Percentiles rank a stretch among this genome's conserved stretches.
These are phyloP conservation scores for Darevskia nairensis DNA, from an alignment of 2,797 vertebrate genomes.

Conservation along the genomic window DNA sequence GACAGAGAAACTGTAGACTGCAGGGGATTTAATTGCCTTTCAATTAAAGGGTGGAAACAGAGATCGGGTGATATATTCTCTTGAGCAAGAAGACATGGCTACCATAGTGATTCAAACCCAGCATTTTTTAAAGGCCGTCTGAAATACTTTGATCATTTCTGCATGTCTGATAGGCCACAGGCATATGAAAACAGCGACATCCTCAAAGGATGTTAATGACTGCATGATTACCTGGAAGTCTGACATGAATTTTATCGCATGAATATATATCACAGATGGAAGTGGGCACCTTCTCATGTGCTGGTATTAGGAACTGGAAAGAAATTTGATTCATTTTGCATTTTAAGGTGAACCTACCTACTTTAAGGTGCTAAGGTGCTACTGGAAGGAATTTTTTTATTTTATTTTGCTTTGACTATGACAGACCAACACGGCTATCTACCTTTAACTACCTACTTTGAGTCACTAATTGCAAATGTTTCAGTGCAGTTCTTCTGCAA, in stretches of 20 bases:
- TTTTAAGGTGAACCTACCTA: background rate
- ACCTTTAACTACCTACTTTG: background rate
- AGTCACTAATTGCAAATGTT: no score
- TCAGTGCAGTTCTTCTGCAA: no score
- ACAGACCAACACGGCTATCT: no score
- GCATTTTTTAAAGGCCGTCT: background rate
- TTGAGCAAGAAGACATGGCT: constrained; percentile 16
- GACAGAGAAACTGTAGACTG: background rate
- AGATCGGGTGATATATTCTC: background rate
- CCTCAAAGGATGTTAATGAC: background rate
- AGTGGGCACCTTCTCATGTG: background rate
- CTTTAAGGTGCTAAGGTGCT: background rate
- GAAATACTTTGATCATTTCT: background rate
- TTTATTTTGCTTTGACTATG: no score
- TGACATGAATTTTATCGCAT: background rate
- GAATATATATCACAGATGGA: background rate
- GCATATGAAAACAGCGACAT: constrained; percentile 24
- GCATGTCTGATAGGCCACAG: background rate
- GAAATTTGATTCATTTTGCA: no score
- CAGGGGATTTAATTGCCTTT: constrained; percentile 29
- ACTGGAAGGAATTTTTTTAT: no score
- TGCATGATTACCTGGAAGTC: constrained; percentile 8
- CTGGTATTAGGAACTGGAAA: no score
- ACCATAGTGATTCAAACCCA: background rate
- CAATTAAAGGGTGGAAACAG: background rate